Evolutionary conservation across 2,797 vertebrate genomes (phyloP), one percentile per base, ranked within the genome.

Genomic region (Danio aesculapii): DNA sequence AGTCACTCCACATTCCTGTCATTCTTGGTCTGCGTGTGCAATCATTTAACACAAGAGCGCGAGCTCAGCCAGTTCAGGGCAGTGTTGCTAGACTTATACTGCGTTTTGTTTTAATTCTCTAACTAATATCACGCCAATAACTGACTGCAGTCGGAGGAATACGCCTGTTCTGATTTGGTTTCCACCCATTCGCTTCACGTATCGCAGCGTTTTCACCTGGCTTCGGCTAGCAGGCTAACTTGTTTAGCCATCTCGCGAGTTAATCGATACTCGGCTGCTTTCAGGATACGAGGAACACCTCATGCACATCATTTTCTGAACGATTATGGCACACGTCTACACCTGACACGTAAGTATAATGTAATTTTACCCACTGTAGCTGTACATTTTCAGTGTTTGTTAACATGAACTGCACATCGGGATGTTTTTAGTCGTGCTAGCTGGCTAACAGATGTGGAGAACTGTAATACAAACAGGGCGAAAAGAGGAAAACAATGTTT

Each of bases 1-100:
- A 62, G 59, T 61, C 69, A 16, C 46, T 21, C 8, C 69, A 72
- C 81, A 84, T 86, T 86, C 84, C 81, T 73, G 64, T 21, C 79
- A 77, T 84, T 86, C 83, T 73, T 58, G 62, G 52, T 55, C 79
- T 52, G 77, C 53, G 21, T 68, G 67, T 84, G 80, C 79, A 68
- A 49, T 85, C 81, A 82, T 64, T 80, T 80, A 77, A 83, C 76
- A 81, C 63, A 57, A 79, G 39, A 47, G 62, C 19, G 39, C 50
- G 58, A 64, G 74, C 21, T 52, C 69, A 10, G 30, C 10, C 12
- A 17, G 3, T 52, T 14, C 3, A 30, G 2, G 13, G 41, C 13
- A 19, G 11, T 39, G 8, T 47, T 12, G 12, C 53, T 7, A 6
- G 7, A n/a, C 4, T 16, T 6, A 2, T 46, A 19, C 14, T 8